Conservation (phyloP, 2,113 vertebrate species). For the Leptodactylus fuscus region DNA sequence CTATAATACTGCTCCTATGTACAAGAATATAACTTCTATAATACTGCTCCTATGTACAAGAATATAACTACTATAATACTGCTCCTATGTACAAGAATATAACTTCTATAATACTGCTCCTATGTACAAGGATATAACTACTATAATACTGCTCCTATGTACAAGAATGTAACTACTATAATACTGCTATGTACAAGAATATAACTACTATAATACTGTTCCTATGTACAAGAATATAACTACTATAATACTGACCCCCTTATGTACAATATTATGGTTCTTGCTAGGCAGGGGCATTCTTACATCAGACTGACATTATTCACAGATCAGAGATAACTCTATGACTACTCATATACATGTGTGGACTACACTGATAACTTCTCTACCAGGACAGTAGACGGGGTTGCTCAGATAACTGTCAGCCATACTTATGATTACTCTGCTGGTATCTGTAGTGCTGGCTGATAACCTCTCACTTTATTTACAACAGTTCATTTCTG, state of each 20-base stretch:
- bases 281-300: not conserved
- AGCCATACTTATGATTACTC: constrained; percentile 18
- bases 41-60: constrained; percentile 2
- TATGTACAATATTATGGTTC: not conserved
- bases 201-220: too few species aligned
- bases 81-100: not conserved
- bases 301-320: not conserved
- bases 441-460: not conserved
- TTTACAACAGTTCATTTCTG: not conserved
- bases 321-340: too few species aligned
- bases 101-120: too few species aligned
- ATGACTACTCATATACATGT: not conserved
- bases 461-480: constrained; percentile 14
- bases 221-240: too few species aligned
- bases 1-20: constrained; percentile 6
- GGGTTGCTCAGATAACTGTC: constrained; percentile 18
- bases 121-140: too few species aligned
- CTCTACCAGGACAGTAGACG: constrained; percentile 15
- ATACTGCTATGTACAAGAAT: too few species aligned
- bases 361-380: not conserved
- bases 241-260: not conserved
- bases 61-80: constrained; percentile 16
- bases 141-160: too few species aligned
- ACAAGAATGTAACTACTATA: too few species aligned
- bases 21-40: constrained; percentile 8